Evolutionary conservation across 1,140 invertebrate genomes (phyloP), one percentile per base, ranked within the genome.

Genomic region (Drepana arcuata): DNA sequence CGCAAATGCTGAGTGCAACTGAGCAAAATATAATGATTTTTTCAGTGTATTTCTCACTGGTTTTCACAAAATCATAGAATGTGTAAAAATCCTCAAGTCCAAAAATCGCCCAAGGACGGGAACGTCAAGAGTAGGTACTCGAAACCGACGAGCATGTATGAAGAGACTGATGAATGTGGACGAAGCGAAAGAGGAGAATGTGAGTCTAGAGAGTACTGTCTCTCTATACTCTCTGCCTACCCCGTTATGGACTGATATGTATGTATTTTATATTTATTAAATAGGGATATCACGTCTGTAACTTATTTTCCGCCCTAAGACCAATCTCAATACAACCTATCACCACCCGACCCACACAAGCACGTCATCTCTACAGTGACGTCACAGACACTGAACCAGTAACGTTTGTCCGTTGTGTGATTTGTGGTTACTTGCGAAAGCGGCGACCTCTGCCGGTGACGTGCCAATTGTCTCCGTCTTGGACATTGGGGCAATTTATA

Each of bases 381-480:
- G 41, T 41, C 43, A 35, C 35, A 34, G 18, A 12, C 2, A 7
- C 24, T 23, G 18, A 24, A 14, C 34, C 39, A 45, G 7, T 42
- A 43, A 36, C 55, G 49, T 55, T 55, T 66, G 62, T 59, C 54
- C 58, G 47, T 40, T 46, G 49, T 28, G 46, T 63, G 68, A 69
- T 64, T 64, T 72, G 65, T 62, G 66, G 69, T 65, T 53, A 52
- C 51, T 53, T 47, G 44, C 38, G 43, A 43, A 41, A 41, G 38
- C 47, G 43, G 39, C 50, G 54, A 52, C 53, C 54, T 55, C 67
- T 74, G 70, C 43, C 46, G 46, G 51, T 71, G 70, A 74, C 67
- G 65, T 59, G 63, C 59, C 67, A 66, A 74, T 74, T 74, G 70
- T 74, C 70, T 74, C 57, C 63, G 56, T 55, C 59, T 65, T 62